These are phyloP conservation scores for Atractosteus spatula DNA, from an alignment of 2,113 vertebrate species.

Conservation along the genomic window DNA sequence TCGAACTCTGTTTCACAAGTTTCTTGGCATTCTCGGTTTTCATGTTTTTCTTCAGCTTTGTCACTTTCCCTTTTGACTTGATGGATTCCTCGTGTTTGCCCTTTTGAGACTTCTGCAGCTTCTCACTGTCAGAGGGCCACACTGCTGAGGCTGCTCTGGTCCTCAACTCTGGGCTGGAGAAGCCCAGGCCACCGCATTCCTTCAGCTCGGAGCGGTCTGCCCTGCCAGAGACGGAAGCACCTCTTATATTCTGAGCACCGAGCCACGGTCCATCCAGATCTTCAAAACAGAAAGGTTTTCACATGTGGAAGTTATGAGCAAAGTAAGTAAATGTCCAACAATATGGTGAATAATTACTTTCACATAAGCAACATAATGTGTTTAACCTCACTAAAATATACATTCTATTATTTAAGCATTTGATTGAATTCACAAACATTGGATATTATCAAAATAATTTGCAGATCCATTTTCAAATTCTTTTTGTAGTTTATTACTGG, in stretches of 20 bases:
- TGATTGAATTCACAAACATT: no score
- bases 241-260: slow-evolving; percentile 76
- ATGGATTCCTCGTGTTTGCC: slow-evolving; percentile 71
- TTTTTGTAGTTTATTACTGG: no score
- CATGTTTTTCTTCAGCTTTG: slow-evolving; percentile 89
- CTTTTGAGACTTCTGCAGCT: slow-evolving; percentile 68
- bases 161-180: slow-evolving; percentile 75
- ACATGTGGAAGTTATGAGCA: background rate
- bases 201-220: slow-evolving; percentile 77
- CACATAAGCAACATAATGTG: no score
- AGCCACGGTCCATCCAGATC: slow-evolving; percentile 92
- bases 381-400: no score
- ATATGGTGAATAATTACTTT: no score
- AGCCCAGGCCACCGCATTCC: slow-evolving; percentile 70
- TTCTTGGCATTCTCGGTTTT: slow-evolving; percentile 92
- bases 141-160: slow-evolving; percentile 59
- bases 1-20: slow-evolving; percentile 85
- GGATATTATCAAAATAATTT: no score
- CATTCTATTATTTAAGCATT: no score
- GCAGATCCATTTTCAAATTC: no score
- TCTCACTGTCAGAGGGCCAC: slow-evolving; percentile 78
- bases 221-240: slow-evolving; percentile 71
- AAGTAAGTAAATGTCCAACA: background rate
- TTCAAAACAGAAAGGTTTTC: slow-evolving; percentile 59
- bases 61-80: slow-evolving; percentile 91